phyloP scores from a whole-genome alignment of 2,888 invertebrate genomes.

The Proisotoma minuta region DNA sequence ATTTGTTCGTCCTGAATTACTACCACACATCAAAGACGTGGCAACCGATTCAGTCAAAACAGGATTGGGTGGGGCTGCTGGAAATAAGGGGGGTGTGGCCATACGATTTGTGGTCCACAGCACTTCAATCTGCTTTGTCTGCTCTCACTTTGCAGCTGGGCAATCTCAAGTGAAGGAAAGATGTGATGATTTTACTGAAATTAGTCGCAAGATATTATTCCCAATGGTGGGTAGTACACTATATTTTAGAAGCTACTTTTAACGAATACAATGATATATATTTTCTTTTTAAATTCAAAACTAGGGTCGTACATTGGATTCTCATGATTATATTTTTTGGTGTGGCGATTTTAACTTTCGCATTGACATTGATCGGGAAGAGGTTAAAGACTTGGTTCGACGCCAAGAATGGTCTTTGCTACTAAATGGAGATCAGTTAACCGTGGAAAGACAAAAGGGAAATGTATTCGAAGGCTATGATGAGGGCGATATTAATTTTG shows the following conservation, averaged over 20 bases:
- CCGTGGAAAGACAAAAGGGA: constrained; percentile 54
- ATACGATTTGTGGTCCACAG: constrained; percentile 87
- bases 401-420: constrained; percentile 70
- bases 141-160: constrained; percentile 98
- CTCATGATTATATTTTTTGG: constrained; percentile 99
- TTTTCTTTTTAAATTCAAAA: background rate
- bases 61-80: constrained; percentile 90
- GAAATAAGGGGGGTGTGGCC: constrained; percentile 93
- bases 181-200: constrained; percentile 95
- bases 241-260: background rate
- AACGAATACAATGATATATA: background rate
- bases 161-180: constrained; percentile 92
- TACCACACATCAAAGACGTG: constrained; percentile 84
- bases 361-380: constrained; percentile 90
- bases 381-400: constrained; percentile 77
- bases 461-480: constrained; percentile 86
- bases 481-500: constrained; percentile 86
- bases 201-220: constrained; percentile 81
- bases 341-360: constrained; percentile 99
- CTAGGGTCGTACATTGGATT: constrained; percentile 77
- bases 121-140: constrained; percentile 94
- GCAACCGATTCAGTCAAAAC: constrained; percentile 96
- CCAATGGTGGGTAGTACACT: constrained; percentile 69
- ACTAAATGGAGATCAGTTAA: constrained; percentile 81
- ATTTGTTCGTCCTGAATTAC: constrained; percentile 82